Evolutionary conservation across 2,888 invertebrate species (phyloP).

Genomic region (Parapristionchus giblindavisi): DNA sequence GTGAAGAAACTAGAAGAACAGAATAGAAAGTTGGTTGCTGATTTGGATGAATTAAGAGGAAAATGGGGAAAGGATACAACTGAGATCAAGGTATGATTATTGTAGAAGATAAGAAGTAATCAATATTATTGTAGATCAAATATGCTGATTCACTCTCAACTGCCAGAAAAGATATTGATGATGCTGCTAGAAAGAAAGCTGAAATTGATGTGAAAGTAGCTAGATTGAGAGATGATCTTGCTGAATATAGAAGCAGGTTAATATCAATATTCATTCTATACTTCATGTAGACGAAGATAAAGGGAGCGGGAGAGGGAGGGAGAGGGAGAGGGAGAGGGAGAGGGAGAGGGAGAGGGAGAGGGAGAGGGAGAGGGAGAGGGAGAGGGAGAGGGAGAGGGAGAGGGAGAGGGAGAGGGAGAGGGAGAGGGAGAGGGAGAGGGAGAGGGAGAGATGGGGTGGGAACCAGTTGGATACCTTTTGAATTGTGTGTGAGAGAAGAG

Average conservation of each 20-base stretch:
- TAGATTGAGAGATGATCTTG: conserved; percentile 72
- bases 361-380: not conserved
- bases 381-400: not conserved
- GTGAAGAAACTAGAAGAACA: conserved; percentile 69
- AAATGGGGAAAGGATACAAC: conserved; percentile 70
- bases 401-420: not conserved
- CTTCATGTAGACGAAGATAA: no score
- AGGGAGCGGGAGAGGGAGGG: not conserved
- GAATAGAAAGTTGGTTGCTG: conserved; percentile 68
- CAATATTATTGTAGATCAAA: conserved; percentile 58
- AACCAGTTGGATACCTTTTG: conserved; percentile 8
- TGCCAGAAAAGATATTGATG: conserved; percentile 73
- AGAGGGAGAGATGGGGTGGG: not conserved
- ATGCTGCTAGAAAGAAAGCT: conserved; percentile 72
- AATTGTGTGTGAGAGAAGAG: not conserved
- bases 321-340: not conserved
- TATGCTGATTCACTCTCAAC: conserved; percentile 73
- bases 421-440: no score
- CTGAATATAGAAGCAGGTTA: conserved; percentile 68
- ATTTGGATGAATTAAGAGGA: conserved; percentile 68
- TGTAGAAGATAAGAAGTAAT: not conserved
- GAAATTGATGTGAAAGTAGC: conserved; percentile 72
- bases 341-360: not conserved
- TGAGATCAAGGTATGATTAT: conserved; percentile 64
- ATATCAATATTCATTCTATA: not conserved